phyloP scores from a whole-genome alignment of 2,113 vertebrate genomes.

The Cephalopterus ornatus region DNA sequence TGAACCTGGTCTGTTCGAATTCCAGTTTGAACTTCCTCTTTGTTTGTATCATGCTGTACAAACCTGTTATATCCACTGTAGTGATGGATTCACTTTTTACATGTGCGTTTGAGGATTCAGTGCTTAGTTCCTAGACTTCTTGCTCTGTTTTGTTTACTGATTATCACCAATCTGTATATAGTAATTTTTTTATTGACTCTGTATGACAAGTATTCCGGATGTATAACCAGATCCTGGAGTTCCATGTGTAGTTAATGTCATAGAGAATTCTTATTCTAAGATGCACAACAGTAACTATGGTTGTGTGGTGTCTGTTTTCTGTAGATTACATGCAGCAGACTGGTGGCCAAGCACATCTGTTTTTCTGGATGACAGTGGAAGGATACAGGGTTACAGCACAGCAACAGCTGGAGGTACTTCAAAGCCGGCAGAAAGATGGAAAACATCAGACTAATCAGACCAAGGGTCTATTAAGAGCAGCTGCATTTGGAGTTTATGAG shows the following conservation, averaged over 20 bases:
- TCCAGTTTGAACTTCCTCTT: not conserved
- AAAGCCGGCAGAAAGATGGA: conserved; percentile 85
- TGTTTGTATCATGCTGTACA: not conserved
- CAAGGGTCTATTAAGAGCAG: conserved; percentile 89
- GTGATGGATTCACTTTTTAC: not conserved
- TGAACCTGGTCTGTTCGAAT: not conserved
- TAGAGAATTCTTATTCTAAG: not conserved
- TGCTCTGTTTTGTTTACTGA: not conserved
- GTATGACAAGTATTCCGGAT: not conserved
- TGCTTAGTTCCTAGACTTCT: not conserved
- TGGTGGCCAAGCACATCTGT: conserved; percentile 95
- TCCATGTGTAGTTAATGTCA: not conserved
- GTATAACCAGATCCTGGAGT: not conserved
- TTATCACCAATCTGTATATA: not conserved
- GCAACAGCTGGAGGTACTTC: conserved; percentile 93
- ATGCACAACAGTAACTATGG: not conserved
- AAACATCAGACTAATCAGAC: conserved; percentile 90
- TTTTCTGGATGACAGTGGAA: conserved; percentile 99
- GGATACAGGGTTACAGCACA: conserved; percentile 97
- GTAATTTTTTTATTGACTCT: not conserved
- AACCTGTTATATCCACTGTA: not conserved
- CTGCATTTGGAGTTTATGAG: conserved; percentile 94
- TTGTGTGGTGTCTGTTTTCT: not conserved
- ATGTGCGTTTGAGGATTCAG: not conserved
- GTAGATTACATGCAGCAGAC: conserved; percentile 97